Conservation (phyloP, 2,797 vertebrate genomes). For the Huso huso region DNA sequence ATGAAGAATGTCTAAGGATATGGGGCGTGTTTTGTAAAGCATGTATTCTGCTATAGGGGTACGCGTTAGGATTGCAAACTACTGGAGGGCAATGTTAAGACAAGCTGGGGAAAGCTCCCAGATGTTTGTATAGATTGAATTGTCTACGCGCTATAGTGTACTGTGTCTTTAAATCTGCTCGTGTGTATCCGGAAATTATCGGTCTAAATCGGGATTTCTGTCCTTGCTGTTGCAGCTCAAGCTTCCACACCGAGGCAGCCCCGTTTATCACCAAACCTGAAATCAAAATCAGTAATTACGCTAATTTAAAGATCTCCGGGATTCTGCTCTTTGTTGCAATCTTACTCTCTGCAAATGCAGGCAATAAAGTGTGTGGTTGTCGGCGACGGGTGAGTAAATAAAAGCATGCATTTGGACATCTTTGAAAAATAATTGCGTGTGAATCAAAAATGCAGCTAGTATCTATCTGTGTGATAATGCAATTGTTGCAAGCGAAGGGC, state of each 20-base stretch:
- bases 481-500: constrained; percentile 40
- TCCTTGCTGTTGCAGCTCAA: constrained; percentile 51
- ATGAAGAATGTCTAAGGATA: too few species aligned
- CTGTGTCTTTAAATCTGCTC: constrained; percentile 54
- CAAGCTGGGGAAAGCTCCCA: too few species aligned
- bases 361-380: constrained; percentile 96
- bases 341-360: constrained; percentile 71
- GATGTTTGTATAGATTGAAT: too few species aligned
- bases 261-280: constrained; percentile 31
- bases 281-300: constrained; percentile 19
- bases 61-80: too few species aligned
- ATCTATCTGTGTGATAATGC: constrained; percentile 46
- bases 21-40: too few species aligned
- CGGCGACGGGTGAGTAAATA: constrained; percentile 81
- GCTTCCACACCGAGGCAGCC: constrained; percentile 47
- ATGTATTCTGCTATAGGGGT: too few species aligned
- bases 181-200: constrained; percentile 41
- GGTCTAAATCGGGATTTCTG: constrained; percentile 28
- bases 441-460: constrained; percentile 27
- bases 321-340: constrained; percentile 40
- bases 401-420: constrained; percentile 1
- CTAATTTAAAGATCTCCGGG: constrained; percentile 7
- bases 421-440: constrained; percentile 16
- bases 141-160: not conserved
- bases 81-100: too few species aligned